A percentile compares a stretch with the other conserved stretches of the same genome.
These are phyloP conservation scores for Monodelphis domestica DNA, from an alignment of 2,797 vertebrate species.

Conservation along the genomic window DNA sequence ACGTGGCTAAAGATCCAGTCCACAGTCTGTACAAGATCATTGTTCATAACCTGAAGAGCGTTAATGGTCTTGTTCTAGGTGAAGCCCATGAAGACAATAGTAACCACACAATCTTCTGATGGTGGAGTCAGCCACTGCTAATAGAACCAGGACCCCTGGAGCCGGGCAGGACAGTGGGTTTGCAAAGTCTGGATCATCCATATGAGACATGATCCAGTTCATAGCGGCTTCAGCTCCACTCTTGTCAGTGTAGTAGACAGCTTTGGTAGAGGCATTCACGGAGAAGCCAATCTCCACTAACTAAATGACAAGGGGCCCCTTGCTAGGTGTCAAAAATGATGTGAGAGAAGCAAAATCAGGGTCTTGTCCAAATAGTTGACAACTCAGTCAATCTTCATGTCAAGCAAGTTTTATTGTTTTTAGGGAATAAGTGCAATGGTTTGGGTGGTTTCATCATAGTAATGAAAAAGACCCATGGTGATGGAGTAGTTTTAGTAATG, in stretches of 20 bases:
- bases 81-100: conserved; percentile 99
- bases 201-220: conserved; percentile 99
- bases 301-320: too few relatives aligned
- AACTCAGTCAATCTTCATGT: too few relatives aligned
- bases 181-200: conserved; percentile 98
- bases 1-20: conserved; percentile 99
- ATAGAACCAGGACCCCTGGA: conserved; percentile 91
- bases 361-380: too few relatives aligned
- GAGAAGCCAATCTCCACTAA: conserved; percentile 99
- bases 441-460: too few relatives aligned
- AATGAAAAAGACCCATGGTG: too few relatives aligned
- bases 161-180: conserved; percentile 95
- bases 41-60: conserved; percentile 96
- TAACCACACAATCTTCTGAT: conserved; percentile 96
- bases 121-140: conserved; percentile 87
- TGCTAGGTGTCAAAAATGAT: too few relatives aligned
- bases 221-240: conserved; percentile 97
- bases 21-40: conserved; percentile 95
- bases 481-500: too few relatives aligned
- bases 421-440: too few relatives aligned
- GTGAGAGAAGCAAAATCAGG: too few relatives aligned
- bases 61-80: conserved; percentile 97
- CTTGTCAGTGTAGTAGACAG: conserved; percentile 98
- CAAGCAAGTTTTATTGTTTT: too few relatives aligned
- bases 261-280: conserved; percentile 97